phyloP scores from a whole-genome alignment of 2,113 vertebrate species.

The Gracilinanus agilis region DNA sequence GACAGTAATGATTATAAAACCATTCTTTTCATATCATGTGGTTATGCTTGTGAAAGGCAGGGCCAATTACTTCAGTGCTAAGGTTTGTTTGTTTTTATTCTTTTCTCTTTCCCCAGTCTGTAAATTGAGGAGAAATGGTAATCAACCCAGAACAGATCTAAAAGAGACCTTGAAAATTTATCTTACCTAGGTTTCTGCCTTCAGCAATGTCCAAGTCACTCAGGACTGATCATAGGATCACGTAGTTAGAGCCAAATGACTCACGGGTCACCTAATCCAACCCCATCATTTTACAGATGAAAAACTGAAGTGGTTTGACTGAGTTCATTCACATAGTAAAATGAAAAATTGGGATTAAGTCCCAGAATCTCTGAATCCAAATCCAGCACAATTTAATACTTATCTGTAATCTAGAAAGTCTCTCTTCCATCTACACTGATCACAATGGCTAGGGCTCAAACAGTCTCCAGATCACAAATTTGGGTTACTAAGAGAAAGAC shows the following conservation, averaged over 20 bases:
- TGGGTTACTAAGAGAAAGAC: neutral
- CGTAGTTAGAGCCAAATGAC: neutral
- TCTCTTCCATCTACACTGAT: neutral
- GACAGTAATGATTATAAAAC: neutral
- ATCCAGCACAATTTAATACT: neutral
- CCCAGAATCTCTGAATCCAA: neutral
- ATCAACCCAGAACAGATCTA: conserved; percentile 19
- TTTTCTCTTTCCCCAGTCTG: neutral
- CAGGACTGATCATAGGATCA: neutral
- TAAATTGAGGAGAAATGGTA: conserved; percentile 7
- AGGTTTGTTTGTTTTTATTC: neutral
- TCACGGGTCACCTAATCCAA: neutral
- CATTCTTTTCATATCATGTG: neutral
- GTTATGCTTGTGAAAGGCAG: neutral
- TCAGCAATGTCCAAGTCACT: neutral
- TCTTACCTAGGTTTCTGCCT: neutral
- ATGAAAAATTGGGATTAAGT: neutral
- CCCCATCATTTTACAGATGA: neutral
- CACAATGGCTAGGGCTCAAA: neutral
- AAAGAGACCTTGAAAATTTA: conserved; percentile 36
- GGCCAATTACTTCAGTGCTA: neutral
- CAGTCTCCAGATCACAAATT: neutral
- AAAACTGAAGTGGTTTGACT: neutral
- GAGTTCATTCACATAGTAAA: neutral
- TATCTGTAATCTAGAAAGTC: neutral